Evolutionary conservation across 2,888 invertebrate species (phyloP).

Genomic region (Pyralis farinalis): DNA sequence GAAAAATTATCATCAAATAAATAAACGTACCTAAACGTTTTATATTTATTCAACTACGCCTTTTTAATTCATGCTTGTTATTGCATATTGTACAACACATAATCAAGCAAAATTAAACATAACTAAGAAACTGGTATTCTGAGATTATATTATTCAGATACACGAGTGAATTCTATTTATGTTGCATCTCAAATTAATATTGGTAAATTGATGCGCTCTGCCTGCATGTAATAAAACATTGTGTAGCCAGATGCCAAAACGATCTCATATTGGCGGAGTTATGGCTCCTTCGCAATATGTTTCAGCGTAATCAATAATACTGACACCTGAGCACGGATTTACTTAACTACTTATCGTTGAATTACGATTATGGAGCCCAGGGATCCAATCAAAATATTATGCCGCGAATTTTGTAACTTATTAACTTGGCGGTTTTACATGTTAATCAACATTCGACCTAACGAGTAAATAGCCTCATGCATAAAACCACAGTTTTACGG

Average conservation of each 20-base stretch:
- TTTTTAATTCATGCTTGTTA: too few species aligned
- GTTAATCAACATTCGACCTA: background rate
- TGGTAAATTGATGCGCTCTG: slow-evolving; percentile 14
- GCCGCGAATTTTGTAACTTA: too few species aligned
- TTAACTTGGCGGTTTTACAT: too few species aligned
- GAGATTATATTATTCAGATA: background rate
- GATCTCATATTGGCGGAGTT: background rate
- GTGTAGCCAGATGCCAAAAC: background rate
- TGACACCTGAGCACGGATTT: background rate
- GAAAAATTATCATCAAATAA: too few species aligned
- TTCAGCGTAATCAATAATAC: background rate
- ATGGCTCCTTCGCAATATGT: background rate
- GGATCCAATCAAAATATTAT: background rate
- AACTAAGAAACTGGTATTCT: too few species aligned
- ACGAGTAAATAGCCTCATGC: background rate
- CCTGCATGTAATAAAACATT: background rate
- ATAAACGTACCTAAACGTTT: too few species aligned
- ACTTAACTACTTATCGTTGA: background rate
- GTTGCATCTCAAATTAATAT: slow-evolving; percentile 21
- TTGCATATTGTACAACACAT: too few species aligned
- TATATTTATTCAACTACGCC: too few species aligned
- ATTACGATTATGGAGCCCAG: background rate
- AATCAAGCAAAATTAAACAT: too few species aligned
- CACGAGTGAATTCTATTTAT: slow-evolving; percentile 15
- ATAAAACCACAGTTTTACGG: background rate